Base-by-base conservation (phyloP, 2,888 invertebrate genomes). In the Capitulum mitella region DNA sequence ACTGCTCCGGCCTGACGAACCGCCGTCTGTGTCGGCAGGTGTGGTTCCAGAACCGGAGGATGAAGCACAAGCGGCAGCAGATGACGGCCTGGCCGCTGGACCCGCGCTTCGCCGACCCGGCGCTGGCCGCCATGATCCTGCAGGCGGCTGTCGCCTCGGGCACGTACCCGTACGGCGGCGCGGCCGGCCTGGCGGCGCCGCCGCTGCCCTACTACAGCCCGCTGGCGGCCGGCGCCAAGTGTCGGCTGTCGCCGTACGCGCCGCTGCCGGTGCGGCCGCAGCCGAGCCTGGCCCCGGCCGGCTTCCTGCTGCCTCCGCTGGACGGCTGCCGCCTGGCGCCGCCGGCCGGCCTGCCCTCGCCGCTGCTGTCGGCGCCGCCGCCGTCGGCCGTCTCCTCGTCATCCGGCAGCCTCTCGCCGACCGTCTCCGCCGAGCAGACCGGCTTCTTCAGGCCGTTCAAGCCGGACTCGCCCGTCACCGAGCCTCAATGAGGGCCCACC, bases 101-200 rank as follows among this genome's bases (percentile, higher is more conserved):
- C 81, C 81, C 78, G 80, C 81, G 80, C 80, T 80, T 79, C 79
- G 79, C 10, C 79, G 81, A 34, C 81, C 81, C 81, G 79, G 79
- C 77, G 80, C 81, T 78, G 81, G 80, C 77, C 61, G 81, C 26
- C 80, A 14, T 76, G 14, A 29, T 76, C 14, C 46, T 76, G 29
- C 76, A 76, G 76, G 76, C 76, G 16, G 76, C 76, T 46, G 76
- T 76, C 78, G 81, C 22, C 81, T 81, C 78, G 58, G 81, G 34
- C 54, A 79, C 74, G 78, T 81, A 37, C 51, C 81, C 77, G 76
- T 79, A 12, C 80, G 78, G 80, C 79, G 79, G 48, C 80, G 80
- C 46, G 76, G 79, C 19, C 80, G 81, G 61, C 81, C 80, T 29
- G 51, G 79, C 46, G 70, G 79, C 26, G 78, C 80, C 5, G 80